A percentile compares a stretch with the other conserved stretches of the same genome.
These are phyloP conservation scores for Trichacis sp. DNA, from an alignment of 2,888 invertebrate genomes.

Conservation along the genomic window DNA sequence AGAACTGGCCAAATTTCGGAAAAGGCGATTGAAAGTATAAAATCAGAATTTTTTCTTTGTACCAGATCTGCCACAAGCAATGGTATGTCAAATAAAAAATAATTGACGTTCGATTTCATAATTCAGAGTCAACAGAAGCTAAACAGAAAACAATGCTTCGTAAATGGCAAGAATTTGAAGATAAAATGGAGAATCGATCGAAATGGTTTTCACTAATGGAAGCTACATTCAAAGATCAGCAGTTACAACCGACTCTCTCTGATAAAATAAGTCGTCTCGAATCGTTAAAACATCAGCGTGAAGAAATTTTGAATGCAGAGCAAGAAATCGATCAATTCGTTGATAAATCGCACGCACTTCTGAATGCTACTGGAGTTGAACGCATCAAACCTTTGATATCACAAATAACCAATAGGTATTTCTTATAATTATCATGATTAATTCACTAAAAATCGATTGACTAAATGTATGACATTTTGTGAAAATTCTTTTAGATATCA, in stretches of 20 bases:
- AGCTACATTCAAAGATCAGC: conserved; percentile 87
- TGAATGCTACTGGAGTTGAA: conserved; percentile 87
- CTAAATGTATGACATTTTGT: background rate
- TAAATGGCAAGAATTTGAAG: conserved; percentile 91
- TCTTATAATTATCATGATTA: conserved; percentile 1
- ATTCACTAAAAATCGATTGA: background rate
- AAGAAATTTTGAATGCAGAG: conserved; percentile 83
- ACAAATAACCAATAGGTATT: conserved; percentile 84
- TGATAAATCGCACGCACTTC: conserved; percentile 88
- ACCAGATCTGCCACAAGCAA: too few species aligned
- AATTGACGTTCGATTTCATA: too few species aligned
- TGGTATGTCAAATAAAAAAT: too few species aligned
- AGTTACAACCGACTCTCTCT: conserved; percentile 81
- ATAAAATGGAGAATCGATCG: conserved; percentile 81
- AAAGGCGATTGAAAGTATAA: too few species aligned
- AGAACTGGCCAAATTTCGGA: too few species aligned
- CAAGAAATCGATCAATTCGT: conserved; percentile 88
- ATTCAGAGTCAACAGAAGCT: conserved; percentile 74
- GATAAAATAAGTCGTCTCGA: conserved; percentile 85
- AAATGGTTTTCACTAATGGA: conserved; percentile 91
- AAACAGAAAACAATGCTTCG: conserved; percentile 81
- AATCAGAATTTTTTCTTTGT: too few species aligned
- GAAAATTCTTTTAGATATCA: conserved; percentile 73
- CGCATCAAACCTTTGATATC: conserved; percentile 87
- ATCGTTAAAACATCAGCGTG: conserved; percentile 79